Evolutionary conservation across 1,140 invertebrate species (phyloP).

Genomic region (Drosophila takahashii): DNA sequence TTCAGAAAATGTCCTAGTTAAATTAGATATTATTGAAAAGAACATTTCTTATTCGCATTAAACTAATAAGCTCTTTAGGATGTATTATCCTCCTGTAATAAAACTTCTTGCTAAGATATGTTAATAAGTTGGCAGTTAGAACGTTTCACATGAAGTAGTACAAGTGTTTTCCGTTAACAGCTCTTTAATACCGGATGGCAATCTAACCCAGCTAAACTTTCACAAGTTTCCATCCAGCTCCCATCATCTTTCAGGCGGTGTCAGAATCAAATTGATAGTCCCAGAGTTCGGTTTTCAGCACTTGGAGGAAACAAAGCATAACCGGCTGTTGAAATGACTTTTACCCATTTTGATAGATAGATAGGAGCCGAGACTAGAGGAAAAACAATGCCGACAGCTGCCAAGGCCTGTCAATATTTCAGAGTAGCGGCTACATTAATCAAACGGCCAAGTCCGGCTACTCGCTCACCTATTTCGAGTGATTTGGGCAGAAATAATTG

Average conservation of each 20-base stretch:
- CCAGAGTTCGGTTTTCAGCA: constrained; percentile 46
- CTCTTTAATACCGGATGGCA: constrained; percentile 1
- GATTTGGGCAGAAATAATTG: constrained; percentile 72
- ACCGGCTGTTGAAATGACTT: constrained; percentile 69
- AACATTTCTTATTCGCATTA: no score
- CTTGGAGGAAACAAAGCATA: constrained; percentile 32
- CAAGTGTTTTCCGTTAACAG: not conserved
- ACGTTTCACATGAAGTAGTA: not conserved
- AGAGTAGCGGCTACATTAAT: constrained; percentile 70
- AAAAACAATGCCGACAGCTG: constrained; percentile 55
- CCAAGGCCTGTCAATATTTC: constrained; percentile 67
- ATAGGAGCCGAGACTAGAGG: constrained; percentile 22
- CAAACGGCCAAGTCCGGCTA: constrained; percentile 40
- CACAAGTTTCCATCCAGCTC: constrained; percentile 24
- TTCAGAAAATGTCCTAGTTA: no score
- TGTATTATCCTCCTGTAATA: no score
- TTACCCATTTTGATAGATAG: constrained; percentile 66
- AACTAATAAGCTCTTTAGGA: no score
- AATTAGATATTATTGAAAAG: no score
- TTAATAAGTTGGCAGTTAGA: not conserved
- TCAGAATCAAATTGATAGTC: constrained; percentile 68
- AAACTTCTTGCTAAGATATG: not conserved
- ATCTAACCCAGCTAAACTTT: constrained; percentile 2
- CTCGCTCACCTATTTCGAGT: constrained; percentile 33
- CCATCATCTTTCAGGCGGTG: constrained; percentile 42